phyloP scores from a whole-genome alignment of 2,888 invertebrate species.

The Molorchus minor region DNA sequence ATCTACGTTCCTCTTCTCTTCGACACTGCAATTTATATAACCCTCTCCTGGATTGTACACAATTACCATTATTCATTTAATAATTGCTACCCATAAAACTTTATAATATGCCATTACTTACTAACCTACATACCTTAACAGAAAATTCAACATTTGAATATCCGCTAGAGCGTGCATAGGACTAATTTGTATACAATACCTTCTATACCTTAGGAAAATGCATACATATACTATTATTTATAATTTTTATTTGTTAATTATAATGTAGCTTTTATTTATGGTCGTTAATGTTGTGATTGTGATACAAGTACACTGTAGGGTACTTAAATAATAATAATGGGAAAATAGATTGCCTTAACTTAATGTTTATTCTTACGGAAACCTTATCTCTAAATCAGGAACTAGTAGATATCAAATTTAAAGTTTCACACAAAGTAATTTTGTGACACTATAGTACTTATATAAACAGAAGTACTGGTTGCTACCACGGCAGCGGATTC shows the following conservation, averaged over 20 bases:
- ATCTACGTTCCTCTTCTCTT: conserved; percentile 18
- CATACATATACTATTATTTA: conserved; percentile 24
- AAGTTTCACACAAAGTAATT: no score
- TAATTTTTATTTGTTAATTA: conserved; percentile 32
- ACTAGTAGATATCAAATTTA: no score
- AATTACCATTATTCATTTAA: conserved; percentile 30
- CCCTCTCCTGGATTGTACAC: conserved; percentile 18
- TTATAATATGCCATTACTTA: conserved; percentile 33
- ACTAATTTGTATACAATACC: conserved; percentile 35
- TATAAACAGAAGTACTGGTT: no score
- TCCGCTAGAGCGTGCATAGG: conserved; percentile 24
- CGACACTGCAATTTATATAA: conserved; percentile 22
- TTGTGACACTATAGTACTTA: no score
- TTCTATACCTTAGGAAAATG: conserved; percentile 30
- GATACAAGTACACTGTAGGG: no score
- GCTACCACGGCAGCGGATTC: no score
- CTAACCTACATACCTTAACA: conserved; percentile 32
- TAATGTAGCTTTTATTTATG: conserved; percentile 23
- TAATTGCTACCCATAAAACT: conserved; percentile 29
- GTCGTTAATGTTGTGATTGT: conserved; percentile 14
- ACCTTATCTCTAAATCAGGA: no score
- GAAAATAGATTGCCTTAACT: no score
- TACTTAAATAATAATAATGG: no score
- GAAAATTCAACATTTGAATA: conserved; percentile 28
- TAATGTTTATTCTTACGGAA: no score